Evolutionary conservation across 2,113 vertebrate genomes (phyloP).

Genomic region (Rhineura floridana): DNA sequence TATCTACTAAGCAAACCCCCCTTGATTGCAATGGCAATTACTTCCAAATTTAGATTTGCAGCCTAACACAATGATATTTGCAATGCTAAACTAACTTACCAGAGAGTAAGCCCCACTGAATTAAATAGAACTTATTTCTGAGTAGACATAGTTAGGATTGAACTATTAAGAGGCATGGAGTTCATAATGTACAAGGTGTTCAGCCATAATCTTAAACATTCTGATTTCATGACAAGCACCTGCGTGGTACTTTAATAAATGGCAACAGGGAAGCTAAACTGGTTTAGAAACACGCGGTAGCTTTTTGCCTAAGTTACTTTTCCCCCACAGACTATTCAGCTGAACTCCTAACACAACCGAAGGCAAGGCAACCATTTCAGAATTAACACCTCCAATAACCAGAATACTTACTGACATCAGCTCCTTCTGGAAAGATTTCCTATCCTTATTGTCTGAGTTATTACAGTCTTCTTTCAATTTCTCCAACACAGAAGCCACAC

Average conservation of each 20-base stretch:
- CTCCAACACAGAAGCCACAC: conserved; percentile 92
- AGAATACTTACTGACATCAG: conserved; percentile 86
- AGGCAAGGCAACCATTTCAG: neutral
- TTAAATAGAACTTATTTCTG: no score
- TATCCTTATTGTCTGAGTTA: conserved; percentile 85
- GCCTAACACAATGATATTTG: neutral
- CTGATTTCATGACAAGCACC: neutral
- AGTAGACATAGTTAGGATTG: no score
- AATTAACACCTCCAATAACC: rapidly evolving
- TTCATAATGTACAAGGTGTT: neutral
- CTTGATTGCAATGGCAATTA: neutral
- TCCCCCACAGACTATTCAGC: no score
- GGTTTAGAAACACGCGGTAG: neutral
- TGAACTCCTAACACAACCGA: neutral
- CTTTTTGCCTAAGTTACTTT: neutral
- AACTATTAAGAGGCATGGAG: neutral
- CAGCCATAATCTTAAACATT: neutral
- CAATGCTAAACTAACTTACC: no score
- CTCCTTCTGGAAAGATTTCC: conserved; percentile 97
- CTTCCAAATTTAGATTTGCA: neutral
- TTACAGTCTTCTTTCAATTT: conserved; percentile 97
- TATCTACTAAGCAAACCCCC: neutral
- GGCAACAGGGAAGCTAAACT: neutral
- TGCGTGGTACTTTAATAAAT: neutral
- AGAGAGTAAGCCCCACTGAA: no score